phyloP scores from a whole-genome alignment of 2,797 vertebrate genomes.

The Arnoldichthys spilopterus region DNA sequence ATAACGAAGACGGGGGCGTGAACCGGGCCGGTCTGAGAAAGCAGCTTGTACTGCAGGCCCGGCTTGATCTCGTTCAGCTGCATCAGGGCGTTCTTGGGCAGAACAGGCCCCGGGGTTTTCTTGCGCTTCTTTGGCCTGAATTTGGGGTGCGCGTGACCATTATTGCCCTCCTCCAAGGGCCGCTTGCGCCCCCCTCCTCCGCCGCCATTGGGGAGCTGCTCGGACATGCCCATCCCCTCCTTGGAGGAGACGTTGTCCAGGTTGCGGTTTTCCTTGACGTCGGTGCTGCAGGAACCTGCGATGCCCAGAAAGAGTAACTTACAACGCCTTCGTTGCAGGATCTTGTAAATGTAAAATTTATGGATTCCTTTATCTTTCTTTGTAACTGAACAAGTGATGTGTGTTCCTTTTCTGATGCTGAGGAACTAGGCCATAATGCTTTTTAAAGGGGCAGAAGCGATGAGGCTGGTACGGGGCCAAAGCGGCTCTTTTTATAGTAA shows the following conservation, averaged over 20 bases:
- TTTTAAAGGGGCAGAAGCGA: constrained; percentile 7
- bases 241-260: constrained; percentile 92
- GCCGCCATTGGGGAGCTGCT: constrained; percentile 89
- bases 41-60: constrained; percentile 92
- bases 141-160: constrained; percentile 88
- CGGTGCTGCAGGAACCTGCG: constrained; percentile 97
- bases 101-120: constrained; percentile 90
- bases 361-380: constrained; percentile 98
- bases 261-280: constrained; percentile 97
- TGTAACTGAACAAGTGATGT: constrained; percentile 97
- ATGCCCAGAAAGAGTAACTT: constrained; percentile 99
- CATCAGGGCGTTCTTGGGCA: constrained; percentile 98
- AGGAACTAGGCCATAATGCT: constrained; percentile 51
- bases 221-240: constrained; percentile 84
- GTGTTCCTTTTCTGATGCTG: constrained; percentile 78
- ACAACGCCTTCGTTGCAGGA: constrained; percentile 99
- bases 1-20: constrained; percentile 96
- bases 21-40: constrained; percentile 94
- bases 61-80: constrained; percentile 97
- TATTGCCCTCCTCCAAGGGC: constrained; percentile 93
- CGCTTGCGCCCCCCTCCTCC: constrained; percentile 88
- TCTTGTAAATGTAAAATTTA: constrained; percentile 99
- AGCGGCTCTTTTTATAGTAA: background rate
- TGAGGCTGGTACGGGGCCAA: background rate
- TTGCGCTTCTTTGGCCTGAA: constrained; percentile 94